Evolutionary conservation across 2,888 invertebrate species (phyloP).

Genomic region (Drosophila dives): DNA sequence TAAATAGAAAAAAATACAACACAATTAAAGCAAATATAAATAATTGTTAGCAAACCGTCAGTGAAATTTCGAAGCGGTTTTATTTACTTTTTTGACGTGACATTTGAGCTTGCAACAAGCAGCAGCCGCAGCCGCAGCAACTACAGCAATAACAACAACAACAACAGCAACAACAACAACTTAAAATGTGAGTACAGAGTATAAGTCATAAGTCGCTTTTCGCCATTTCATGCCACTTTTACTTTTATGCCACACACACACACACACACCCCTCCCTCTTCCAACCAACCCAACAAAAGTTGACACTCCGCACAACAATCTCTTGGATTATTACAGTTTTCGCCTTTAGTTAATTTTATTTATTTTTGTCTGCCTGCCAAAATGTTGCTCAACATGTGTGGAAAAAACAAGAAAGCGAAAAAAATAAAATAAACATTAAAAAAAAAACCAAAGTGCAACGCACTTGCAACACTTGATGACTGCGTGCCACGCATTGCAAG

Average conservation of each 20-base stretch:
- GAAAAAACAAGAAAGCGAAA: slow-evolving; percentile 21
- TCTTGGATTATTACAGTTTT: slow-evolving; percentile 5
- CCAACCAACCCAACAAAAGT: background rate
- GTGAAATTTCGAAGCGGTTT: slow-evolving; percentile 50
- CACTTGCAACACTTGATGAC: slow-evolving; percentile 4
- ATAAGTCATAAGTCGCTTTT: slow-evolving; percentile 47
- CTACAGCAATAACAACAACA: slow-evolving; percentile 14
- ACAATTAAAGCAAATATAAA: slow-evolving; percentile 9
- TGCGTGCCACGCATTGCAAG: slow-evolving; percentile 8
- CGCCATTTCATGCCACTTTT: slow-evolving; percentile 46
- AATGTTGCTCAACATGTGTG: slow-evolving; percentile 53
- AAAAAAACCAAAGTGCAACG: slow-evolving; percentile 19
- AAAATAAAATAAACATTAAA: background rate
- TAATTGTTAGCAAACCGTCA: slow-evolving; percentile 27
- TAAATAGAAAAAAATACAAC: slow-evolving; percentile 5
- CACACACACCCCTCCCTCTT: too few species aligned
- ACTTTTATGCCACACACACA: slow-evolving; percentile 17
- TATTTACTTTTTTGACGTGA: slow-evolving; percentile 41
- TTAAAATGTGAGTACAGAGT: slow-evolving; percentile 47
- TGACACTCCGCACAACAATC: slow-evolving; percentile 5
- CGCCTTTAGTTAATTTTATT: background rate
- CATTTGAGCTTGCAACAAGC: slow-evolving; percentile 56
- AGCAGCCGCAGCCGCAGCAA: slow-evolving; percentile 14
- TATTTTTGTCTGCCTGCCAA: slow-evolving; percentile 8
- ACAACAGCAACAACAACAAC: slow-evolving; percentile 15